Conservation (phyloP, 2,888 invertebrate species). For the Sericinus montela region DNA sequence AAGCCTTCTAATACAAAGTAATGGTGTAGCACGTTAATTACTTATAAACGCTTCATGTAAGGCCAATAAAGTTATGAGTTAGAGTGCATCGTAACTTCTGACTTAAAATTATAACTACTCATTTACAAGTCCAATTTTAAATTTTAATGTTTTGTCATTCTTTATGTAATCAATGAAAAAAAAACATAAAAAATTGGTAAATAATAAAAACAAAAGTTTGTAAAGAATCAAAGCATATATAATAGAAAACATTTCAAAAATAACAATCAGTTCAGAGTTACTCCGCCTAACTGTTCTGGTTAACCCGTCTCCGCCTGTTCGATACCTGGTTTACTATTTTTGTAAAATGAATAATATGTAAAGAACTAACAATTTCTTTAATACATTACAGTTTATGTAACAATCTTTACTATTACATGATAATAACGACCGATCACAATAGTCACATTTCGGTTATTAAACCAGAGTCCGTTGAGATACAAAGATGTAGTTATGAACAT, state of each 20-base stretch:
- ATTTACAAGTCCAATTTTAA: too few species aligned
- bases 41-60: slow-evolving; percentile 26
- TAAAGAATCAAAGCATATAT: too few species aligned
- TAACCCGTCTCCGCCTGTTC: slow-evolving; percentile 44
- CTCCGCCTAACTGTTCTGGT: slow-evolving; percentile 58
- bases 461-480: background rate
- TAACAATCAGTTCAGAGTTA: slow-evolving; percentile 49
- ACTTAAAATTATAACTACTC: too few species aligned
- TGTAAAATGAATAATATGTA: background rate
- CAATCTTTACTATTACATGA: too few species aligned
- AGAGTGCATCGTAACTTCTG: too few species aligned
- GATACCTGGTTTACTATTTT: slow-evolving; percentile 34
- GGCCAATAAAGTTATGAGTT: slow-evolving; percentile 19
- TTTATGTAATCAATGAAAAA: too few species aligned
- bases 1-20: slow-evolving; percentile 33
- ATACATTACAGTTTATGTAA: background rate
- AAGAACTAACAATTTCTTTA: background rate
- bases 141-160: too few species aligned
- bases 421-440: background rate
- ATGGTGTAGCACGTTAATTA: slow-evolving; percentile 26
- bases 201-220: too few species aligned
- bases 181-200: too few species aligned
- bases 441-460: background rate
- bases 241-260: slow-evolving; percentile 49
- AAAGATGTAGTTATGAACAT: slow-evolving; percentile 16